A percentile compares a stretch with the other conserved stretches of the same genome.
These are phyloP conservation scores for Erebia aethiops DNA, from an alignment of 2,888 invertebrate species.

Conservation along the genomic window DNA sequence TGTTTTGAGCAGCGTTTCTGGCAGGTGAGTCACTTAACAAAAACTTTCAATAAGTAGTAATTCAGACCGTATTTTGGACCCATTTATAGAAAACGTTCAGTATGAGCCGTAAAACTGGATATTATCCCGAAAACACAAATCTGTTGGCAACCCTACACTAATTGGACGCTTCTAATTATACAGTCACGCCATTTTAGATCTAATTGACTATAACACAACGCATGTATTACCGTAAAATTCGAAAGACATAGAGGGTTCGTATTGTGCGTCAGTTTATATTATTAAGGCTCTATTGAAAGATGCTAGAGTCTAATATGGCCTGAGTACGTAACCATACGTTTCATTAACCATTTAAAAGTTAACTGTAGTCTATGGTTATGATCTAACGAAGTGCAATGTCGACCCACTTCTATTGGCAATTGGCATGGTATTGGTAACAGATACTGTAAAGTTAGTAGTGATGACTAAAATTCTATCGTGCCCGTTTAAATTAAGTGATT, in stretches of 20 bases:
- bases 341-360: constrained; percentile 27
- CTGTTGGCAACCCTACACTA: constrained; percentile 7
- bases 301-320: neutral
- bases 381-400: constrained; percentile 38
- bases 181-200: constrained; percentile 16
- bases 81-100: neutral
- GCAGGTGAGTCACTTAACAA: too few species aligned
- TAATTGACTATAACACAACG: constrained; percentile 8
- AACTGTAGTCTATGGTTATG: constrained; percentile 32
- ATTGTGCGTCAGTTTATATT: neutral
- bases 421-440: constrained; percentile 20
- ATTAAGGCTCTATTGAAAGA: neutral
- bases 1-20: too few species aligned
- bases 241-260: neutral
- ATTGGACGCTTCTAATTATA: constrained; percentile 14
- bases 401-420: constrained; percentile 30
- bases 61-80: too few species aligned
- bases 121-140: neutral
- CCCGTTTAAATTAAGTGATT: too few species aligned
- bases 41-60: too few species aligned
- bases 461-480: too few species aligned
- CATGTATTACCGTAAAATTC: constrained; percentile 18
- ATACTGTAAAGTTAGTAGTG: constrained; percentile 7
- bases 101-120: neutral
- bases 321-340: neutral